Evolutionary conservation across 2,888 invertebrate genomes (phyloP), one percentile per base, ranked within the genome.

Genomic region (Melikaiella ostensackeni): DNA sequence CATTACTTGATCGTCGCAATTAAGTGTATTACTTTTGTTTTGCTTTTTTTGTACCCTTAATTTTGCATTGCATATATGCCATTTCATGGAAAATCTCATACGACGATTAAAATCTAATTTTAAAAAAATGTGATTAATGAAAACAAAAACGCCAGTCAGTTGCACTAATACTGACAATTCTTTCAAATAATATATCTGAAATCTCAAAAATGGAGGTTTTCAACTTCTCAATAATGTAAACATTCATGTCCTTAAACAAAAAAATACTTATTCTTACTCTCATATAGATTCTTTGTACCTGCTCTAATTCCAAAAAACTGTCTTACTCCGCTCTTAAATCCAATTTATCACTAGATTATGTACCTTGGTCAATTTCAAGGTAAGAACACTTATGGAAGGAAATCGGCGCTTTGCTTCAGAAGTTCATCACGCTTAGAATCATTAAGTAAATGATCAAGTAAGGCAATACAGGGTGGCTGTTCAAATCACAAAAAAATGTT

Each of bases 341-440:
- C 21, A 55, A 55, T 9, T 21, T 55, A 21, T 24, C 16, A 38
- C 24, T 63, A 8, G 33, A 35, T 64, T 64, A 2, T 38, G 38
- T 38, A 64, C 42, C 66, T 66, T 19, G 19, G 8, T 46, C 24
- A 19, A 21, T 1, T 35, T n/a, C 9, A 27, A 42, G 64, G 19
- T 46, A 62, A 9, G 46, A 66, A 66, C 42, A 55, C 55, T 21
- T 55, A 66, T 66, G 66, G 66, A 66, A 66, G 66, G 24, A 66
- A 66, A 46, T 27, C 11, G 46, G 24, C 27, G 64, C 38, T 24
- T 19, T 42, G 42, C 42, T 66, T 66, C 46, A n/a, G 21, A 38
- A 64, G 4, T 19, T 3, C 13, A 64, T 64, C 21, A 64, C 38
- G n/a, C 21, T 42, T 13, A 64, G 11, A 38, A n/a, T 50, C 50